A percentile compares a stretch with the other conserved stretches of the same genome.
phyloP scores from a whole-genome alignment of 2,113 vertebrate species.

The Melierax canorus region DNA sequence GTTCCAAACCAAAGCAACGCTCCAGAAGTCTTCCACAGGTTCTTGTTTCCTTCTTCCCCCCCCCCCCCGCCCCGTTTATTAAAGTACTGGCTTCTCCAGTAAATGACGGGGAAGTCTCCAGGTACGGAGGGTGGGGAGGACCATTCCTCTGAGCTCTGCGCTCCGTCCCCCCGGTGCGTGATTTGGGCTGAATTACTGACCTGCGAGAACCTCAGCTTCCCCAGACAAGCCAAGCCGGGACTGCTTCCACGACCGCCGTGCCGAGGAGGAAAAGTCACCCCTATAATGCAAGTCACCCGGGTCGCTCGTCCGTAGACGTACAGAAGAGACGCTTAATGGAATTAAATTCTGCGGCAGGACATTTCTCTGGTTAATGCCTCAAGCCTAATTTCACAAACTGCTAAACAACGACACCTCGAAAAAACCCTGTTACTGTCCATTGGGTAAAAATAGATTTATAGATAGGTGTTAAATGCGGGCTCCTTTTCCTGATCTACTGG shows the following conservation, averaged over 20 bases:
- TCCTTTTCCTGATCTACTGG: not conserved
- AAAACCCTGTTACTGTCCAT: not conserved
- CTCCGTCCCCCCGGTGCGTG: not conserved
- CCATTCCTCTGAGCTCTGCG: not conserved
- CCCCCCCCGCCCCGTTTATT: accelerated
- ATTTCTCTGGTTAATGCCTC: not conserved
- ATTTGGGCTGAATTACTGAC: not conserved
- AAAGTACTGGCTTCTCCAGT: accelerated
- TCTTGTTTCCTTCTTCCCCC: not conserved
- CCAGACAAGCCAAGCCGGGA: not conserved
- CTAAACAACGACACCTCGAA: not conserved
- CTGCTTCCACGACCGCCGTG: not conserved
- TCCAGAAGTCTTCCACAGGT: not conserved
- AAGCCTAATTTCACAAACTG: not conserved
- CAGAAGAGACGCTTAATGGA: not conserved
- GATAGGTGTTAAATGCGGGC: not conserved
- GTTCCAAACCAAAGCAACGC: not conserved
- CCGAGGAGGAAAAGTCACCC: not conserved
- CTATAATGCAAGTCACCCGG: accelerated
- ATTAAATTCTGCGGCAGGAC: not conserved
- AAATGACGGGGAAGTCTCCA: accelerated
- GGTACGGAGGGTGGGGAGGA: accelerated
- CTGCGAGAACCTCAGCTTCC: not conserved
- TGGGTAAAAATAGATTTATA: not conserved
- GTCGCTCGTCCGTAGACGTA: accelerated